These are phyloP conservation scores for Premnoplex brunnescens DNA, from an alignment of 2,797 vertebrate species.

Conservation along the genomic window DNA sequence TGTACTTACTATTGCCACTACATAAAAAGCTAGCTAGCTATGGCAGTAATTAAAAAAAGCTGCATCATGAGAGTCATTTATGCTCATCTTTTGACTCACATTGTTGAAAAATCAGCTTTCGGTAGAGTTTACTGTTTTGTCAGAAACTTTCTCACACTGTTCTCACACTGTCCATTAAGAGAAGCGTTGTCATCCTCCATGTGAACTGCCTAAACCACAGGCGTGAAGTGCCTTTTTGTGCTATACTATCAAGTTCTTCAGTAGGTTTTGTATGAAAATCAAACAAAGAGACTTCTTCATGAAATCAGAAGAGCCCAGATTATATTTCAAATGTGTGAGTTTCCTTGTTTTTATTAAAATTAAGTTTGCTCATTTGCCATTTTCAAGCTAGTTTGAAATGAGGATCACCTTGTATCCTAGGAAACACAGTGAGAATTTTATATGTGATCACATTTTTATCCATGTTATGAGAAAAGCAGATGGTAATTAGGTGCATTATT, in stretches of 20 bases:
- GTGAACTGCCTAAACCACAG: not conserved
- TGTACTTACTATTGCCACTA: not conserved
- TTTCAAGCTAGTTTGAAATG: constrained; percentile 76
- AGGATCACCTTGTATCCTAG: constrained; percentile 74
- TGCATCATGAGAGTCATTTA: not conserved
- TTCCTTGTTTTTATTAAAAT: constrained; percentile 79
- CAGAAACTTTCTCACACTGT: constrained; percentile 4
- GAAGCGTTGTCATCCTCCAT: not conserved
- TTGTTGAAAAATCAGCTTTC: constrained; percentile 23
- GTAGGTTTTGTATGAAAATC: constrained; percentile 59
- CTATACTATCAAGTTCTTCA: constrained; percentile 24
- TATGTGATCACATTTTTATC: constrained; percentile 71
- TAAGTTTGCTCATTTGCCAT: constrained; percentile 75
- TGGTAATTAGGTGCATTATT: constrained; percentile 74
- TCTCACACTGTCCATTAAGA: not conserved
- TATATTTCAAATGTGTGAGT: constrained; percentile 70
- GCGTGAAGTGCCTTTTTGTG: not conserved
- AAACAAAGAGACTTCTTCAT: constrained; percentile 63
- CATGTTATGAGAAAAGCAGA: constrained; percentile 69
- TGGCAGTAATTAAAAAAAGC: constrained; percentile 4
- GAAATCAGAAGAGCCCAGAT: constrained; percentile 65
- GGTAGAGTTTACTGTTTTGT: not conserved
- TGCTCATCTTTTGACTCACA: constrained; percentile 3
- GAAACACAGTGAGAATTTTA: constrained; percentile 67
- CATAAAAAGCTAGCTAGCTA: not conserved